Evolutionary conservation across 2,113 vertebrate genomes (phyloP), one percentile per base, ranked within the genome.

Genomic region (Tragelaphus buxtoni): DNA sequence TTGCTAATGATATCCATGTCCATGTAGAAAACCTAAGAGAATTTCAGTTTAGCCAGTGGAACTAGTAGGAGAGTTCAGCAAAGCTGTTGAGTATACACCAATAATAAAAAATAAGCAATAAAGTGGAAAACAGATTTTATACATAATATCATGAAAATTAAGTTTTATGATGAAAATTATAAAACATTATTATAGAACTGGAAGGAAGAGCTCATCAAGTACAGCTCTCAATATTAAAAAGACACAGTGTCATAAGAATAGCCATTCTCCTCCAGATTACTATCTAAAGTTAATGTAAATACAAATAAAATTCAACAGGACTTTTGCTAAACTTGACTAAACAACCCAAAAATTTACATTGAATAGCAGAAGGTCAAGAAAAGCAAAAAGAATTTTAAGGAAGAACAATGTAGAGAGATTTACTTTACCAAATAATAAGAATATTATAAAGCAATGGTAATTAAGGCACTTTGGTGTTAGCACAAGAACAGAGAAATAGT

Each of bases 31-130:
- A 88, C 20, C 32, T 90, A 18, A 39, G 55, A 91, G 53, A 84
- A 91, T 89, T 91, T 82, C 17, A 95, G 45, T 58, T 82, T 88
- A 94, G 30, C 51, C 60, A 69, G 61, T 90, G 49, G 20, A 95
- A 96, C 32, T 95, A 92, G 76, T 55, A 88, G 49, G 22, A 94
- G 9, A 39, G n/a, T 65, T 97, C 49, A 84, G 72, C 32, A 91
- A 90, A 76, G 11, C 69, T 91, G n/a, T 18, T 79, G 16, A 81
- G 83, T 80, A 94, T 74, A 56, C 1, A 47, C 11, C 51, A 88
- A 86, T 42, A 77, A 83, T 85, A 76, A 91, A 1, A 30, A 63
- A 94, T 56, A 95, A 92, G 84, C 14, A 90, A 72, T 84, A 35
- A 94, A 89, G 76, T 30, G 1, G n/a, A 95, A 96, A 95, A 92